Conservation (phyloP, 2,888 invertebrate genomes). For the Hanleya hanleyi region DNA sequence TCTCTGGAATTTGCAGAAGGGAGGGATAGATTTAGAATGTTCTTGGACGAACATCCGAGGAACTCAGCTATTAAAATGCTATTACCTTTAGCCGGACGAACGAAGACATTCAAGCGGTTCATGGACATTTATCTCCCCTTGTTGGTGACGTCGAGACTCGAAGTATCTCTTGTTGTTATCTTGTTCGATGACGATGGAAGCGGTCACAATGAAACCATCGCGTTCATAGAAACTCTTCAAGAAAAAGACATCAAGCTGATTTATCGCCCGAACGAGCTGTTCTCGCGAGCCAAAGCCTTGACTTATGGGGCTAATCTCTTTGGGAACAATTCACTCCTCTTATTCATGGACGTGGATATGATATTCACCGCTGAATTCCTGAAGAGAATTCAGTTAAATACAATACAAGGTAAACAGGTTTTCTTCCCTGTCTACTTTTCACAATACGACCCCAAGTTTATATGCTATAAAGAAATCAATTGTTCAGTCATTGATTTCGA, state of each 20-base stretch:
- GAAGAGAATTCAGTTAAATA: slow-evolving; percentile 77
- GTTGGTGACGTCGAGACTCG: slow-evolving; percentile 77
- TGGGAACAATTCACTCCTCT: slow-evolving; percentile 81
- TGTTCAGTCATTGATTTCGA: slow-evolving; percentile 16
- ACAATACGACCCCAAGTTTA: slow-evolving; percentile 86
- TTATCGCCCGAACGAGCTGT: slow-evolving; percentile 28
- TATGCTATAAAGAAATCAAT: slow-evolving; percentile 9
- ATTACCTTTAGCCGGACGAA: slow-evolving; percentile 88
- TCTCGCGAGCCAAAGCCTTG: slow-evolving; percentile 48
- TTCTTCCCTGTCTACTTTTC: slow-evolving; percentile 97
- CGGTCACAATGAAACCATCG: not conserved
- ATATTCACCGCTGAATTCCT: slow-evolving; percentile 84
- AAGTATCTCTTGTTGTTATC: slow-evolving; percentile 82
- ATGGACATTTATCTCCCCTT: slow-evolving; percentile 85
- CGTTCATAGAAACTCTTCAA: slow-evolving; percentile 13
- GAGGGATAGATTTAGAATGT: not conserved
- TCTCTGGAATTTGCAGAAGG: not conserved
- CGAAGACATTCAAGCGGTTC: slow-evolving; percentile 86
- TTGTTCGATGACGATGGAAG: slow-evolving; percentile 77
- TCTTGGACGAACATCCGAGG: not conserved
- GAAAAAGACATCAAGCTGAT: slow-evolving; percentile 25
- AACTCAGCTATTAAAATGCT: slow-evolving; percentile 73
- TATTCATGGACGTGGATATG: slow-evolving; percentile 97
- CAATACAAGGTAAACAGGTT: slow-evolving; percentile 75
- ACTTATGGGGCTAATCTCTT: slow-evolving; percentile 44